A percentile compares a stretch with the other conserved stretches of the same genome.
phyloP scores from a whole-genome alignment of 2,888 invertebrate genomes.

The Doris montereyensis region DNA sequence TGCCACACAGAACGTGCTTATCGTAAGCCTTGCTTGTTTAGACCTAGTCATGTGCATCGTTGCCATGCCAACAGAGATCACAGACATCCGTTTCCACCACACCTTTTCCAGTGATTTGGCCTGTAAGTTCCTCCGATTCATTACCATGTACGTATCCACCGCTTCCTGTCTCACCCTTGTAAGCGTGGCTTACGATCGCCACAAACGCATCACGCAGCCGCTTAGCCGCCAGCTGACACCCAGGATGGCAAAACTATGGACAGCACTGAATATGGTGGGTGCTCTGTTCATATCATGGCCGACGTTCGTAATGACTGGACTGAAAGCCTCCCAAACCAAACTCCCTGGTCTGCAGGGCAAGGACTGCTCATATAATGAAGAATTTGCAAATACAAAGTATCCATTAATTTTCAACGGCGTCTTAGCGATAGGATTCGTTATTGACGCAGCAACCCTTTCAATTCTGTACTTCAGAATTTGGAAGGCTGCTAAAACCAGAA shows the following conservation, averaged over 20 bases:
- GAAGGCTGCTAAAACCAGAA: conserved; percentile 26
- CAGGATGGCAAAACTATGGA: conserved; percentile 30
- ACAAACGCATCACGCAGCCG: conserved; percentile 38
- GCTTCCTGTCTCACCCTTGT: conserved; percentile 42
- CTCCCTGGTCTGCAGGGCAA: conserved; percentile 26
- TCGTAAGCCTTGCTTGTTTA: conserved; percentile 43
- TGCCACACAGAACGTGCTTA: conserved; percentile 43
- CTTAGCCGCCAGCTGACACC: conserved; percentile 39
- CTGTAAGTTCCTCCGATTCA: conserved; percentile 43
- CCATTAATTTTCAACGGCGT: conserved; percentile 26
- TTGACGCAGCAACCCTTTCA: neutral
- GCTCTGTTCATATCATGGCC: conserved; percentile 37
- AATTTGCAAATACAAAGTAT: conserved; percentile 21
- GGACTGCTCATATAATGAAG: conserved; percentile 41
- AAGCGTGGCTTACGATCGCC: conserved; percentile 43
- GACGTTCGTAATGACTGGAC: conserved; percentile 31
- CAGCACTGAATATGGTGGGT: neutral
- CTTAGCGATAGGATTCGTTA: conserved; percentile 30
- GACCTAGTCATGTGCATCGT: conserved; percentile 42
- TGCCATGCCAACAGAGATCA: conserved; percentile 46
- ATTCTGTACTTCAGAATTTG: conserved; percentile 38
- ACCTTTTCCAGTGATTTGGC: conserved; percentile 38
- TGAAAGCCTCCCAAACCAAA: conserved; percentile 19
- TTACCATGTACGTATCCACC: conserved; percentile 40
- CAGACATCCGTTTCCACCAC: conserved; percentile 43